phyloP scores from a whole-genome alignment of 1,140 invertebrate species.

The Asobara japonica region DNA sequence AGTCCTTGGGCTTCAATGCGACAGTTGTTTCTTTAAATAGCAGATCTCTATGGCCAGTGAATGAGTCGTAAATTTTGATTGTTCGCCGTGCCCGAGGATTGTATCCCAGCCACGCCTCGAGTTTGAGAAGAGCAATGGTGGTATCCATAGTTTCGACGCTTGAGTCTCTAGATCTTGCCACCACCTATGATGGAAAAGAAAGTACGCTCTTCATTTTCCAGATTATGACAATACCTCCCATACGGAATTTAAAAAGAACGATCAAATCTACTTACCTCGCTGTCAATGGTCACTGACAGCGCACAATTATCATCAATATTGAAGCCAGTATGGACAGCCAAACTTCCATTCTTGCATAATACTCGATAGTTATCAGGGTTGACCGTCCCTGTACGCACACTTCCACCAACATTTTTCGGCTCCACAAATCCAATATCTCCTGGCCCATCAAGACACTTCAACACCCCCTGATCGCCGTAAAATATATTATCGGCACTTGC shows the following conservation, averaged over 20 bases:
- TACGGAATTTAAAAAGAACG: neutral
- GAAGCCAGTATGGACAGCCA: slow-evolving; percentile 64
- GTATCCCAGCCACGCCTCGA: slow-evolving; percentile 67
- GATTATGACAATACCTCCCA: neutral
- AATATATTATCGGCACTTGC: slow-evolving; percentile 67
- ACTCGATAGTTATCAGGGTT: slow-evolving; percentile 58
- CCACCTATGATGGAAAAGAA: slow-evolving; percentile 51
- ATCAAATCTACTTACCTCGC: slow-evolving; percentile 62
- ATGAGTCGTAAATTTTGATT: slow-evolving; percentile 64
- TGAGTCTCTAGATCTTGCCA: slow-evolving; percentile 50
- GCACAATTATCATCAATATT: slow-evolving; percentile 68
- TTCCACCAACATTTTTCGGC: slow-evolving; percentile 57
- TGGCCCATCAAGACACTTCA: slow-evolving; percentile 67
- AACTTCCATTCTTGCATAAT: slow-evolving; percentile 70
- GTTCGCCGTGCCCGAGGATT: slow-evolving; percentile 39
- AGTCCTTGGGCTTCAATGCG: slow-evolving; percentile 61
- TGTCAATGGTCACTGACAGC: slow-evolving; percentile 69
- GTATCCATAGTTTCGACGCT: slow-evolving; percentile 56
- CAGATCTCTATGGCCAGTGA: slow-evolving; percentile 65
- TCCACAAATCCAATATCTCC: slow-evolving; percentile 73
- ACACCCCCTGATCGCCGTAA: slow-evolving; percentile 74
- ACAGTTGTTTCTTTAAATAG: slow-evolving; percentile 70
- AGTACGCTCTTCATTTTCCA: slow-evolving; percentile 10
- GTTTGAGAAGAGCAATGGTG: slow-evolving; percentile 62
- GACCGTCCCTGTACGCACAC: slow-evolving; percentile 21